Conservation (phyloP, 2,888 invertebrate species). For the Carpatolechia fugitivella region DNA sequence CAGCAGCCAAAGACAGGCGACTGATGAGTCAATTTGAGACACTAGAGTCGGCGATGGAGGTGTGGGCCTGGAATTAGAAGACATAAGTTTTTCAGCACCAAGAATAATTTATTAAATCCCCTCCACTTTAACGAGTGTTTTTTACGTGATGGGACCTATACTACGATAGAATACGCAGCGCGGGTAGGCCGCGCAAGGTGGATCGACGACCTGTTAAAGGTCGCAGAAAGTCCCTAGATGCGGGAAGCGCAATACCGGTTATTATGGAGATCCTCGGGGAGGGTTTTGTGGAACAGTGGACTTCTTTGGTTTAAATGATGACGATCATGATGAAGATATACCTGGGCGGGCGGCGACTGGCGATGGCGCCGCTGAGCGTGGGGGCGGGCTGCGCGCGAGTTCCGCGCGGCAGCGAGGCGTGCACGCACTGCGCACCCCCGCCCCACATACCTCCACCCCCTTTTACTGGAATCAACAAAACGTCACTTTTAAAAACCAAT, state of each 20-base stretch:
- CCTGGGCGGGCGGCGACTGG: constrained; percentile 75
- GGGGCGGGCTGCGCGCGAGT: constrained; percentile 68
- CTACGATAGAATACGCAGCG: too few relatives aligned
- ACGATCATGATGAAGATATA: constrained; percentile 28
- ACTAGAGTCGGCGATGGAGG: constrained; percentile 70
- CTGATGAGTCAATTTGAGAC: constrained; percentile 78
- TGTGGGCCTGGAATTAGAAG: constrained; percentile 55
- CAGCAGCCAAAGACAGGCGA: constrained; percentile 81
- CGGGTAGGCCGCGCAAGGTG: too few relatives aligned
- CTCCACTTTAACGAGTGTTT: too few relatives aligned
- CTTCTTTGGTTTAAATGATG: too few relatives aligned
- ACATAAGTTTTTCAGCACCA: background rate
- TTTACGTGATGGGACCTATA: too few relatives aligned
- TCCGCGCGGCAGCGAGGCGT: constrained; percentile 72
- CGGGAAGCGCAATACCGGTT: too few relatives aligned
- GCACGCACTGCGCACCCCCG: constrained; percentile 77
- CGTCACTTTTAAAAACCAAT: background rate
- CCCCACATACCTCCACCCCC: constrained; percentile 70
- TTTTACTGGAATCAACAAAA: constrained; percentile 46
- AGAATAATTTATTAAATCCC: background rate
- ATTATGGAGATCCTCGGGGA: too few relatives aligned
- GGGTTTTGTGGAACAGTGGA: too few relatives aligned
- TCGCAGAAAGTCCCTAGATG: too few relatives aligned
- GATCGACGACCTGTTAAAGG: too few relatives aligned
- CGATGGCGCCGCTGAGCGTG: constrained; percentile 73